These are phyloP conservation scores for Platygyra sinensis DNA, from an alignment of 64 coral and sea anemone genomes.

Conservation along the genomic window DNA sequence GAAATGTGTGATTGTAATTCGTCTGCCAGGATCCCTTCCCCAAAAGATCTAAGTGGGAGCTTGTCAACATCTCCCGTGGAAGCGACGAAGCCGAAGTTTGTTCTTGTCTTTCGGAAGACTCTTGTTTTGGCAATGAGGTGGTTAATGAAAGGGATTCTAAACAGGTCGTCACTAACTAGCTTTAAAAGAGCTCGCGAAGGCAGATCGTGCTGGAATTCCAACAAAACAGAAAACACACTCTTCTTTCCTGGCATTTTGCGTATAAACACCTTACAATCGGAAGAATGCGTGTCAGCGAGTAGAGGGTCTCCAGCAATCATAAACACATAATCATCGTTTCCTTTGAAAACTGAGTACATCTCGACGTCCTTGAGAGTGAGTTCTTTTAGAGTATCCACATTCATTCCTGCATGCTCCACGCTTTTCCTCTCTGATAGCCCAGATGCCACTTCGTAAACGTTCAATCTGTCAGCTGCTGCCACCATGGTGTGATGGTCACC, in stretches of 20 bases:
- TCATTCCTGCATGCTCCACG: constrained; percentile 83
- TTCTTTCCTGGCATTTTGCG: constrained; percentile 78
- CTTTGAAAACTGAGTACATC: constrained; percentile 97
- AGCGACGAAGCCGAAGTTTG: constrained; percentile 94
- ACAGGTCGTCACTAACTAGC: constrained; percentile 82
- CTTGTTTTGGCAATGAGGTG: constrained; percentile 79
- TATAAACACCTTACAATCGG: constrained; percentile 87
- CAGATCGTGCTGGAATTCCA: constrained; percentile 81
- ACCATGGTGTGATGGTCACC: constrained; percentile 89
- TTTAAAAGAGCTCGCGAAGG: constrained; percentile 79
- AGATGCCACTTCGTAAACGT: constrained; percentile 72
- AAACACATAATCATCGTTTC: constrained; percentile 82
- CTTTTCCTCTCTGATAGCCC: constrained; percentile 69
- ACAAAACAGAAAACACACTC: constrained; percentile 84
- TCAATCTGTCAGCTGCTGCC: constrained; percentile 65
- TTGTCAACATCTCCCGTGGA: constrained; percentile 90
- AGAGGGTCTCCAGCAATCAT: constrained; percentile 85
- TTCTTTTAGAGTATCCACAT: constrained; percentile 61
- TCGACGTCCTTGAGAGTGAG: constrained; percentile 80
- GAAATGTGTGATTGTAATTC: constrained; percentile 92
- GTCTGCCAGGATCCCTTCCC: constrained; percentile 76
- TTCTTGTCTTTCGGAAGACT: constrained; percentile 72
- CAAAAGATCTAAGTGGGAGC: constrained; percentile 84
- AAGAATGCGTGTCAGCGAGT: constrained; percentile 46
- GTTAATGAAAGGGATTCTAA: constrained; percentile 93